Evolutionary conservation across 2,113 vertebrate species (phyloP).

Genomic region (Lanius ludovicianus): DNA sequence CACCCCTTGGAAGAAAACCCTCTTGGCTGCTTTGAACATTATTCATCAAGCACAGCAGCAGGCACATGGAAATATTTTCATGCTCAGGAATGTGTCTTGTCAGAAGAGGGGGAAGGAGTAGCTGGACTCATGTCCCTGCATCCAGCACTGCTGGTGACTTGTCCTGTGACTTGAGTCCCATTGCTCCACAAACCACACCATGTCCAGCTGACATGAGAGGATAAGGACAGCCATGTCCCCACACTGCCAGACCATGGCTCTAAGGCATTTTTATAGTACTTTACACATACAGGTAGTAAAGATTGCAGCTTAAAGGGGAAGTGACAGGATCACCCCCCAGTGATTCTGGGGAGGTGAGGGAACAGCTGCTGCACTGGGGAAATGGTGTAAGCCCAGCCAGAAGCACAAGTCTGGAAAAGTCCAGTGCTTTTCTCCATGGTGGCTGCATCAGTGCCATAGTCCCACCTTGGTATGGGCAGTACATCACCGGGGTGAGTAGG

Average conservation of each 20-base stretch:
- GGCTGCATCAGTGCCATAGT: not conserved
- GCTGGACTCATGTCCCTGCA: not conserved
- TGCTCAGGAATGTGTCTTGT: rapidly evolving
- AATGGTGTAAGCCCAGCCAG: not conserved
- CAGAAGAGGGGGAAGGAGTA: not conserved
- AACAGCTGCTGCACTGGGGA: not conserved
- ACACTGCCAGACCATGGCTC: rapidly evolving
- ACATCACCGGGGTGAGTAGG: rapidly evolving
- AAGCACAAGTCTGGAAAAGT: not conserved
- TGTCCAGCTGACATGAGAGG: not conserved
- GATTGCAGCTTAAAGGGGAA: not conserved
- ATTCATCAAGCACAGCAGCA: not conserved
- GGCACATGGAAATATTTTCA: not conserved
- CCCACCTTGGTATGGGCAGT: not conserved
- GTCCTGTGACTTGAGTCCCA: rapidly evolving
- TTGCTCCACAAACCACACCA: rapidly evolving
- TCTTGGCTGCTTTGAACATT: not conserved
- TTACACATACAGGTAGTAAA: not conserved
- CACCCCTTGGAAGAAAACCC: not conserved
- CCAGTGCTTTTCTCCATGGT: rapidly evolving
- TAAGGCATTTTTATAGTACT: not conserved
- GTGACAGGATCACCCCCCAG: rapidly evolving
- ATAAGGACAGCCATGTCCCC: not conserved
- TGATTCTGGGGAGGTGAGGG: not conserved
- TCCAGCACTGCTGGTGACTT: not conserved